Conservation (phyloP, 2,113 vertebrate genomes). For the Ornithorhynchus anatinus region DNA sequence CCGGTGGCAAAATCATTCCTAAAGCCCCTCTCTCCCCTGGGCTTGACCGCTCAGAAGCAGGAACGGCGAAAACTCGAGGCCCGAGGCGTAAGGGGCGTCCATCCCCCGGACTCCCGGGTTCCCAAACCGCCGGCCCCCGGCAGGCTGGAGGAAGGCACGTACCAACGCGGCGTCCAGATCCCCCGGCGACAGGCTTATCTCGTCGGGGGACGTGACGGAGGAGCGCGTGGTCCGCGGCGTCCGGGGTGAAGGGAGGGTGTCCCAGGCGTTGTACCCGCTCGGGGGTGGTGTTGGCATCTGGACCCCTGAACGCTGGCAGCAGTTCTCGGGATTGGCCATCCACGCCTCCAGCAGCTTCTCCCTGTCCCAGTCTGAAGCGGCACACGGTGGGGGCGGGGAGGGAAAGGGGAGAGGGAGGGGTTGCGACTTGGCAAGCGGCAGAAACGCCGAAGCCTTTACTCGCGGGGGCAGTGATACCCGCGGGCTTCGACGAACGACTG, state of each 20-base stretch:
- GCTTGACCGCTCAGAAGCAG: no score
- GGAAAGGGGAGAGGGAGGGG: background rate
- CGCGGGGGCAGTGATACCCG: no score
- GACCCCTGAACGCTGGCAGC: conserved; percentile 96
- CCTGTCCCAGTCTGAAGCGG: conserved; percentile 91
- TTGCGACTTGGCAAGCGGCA: no score
- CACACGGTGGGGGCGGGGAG: background rate
- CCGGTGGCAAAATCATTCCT: no score
- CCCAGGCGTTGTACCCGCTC: conserved; percentile 94
- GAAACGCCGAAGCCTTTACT: no score
- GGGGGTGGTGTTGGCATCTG: conserved; percentile 96
- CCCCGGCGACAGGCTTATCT: conserved; percentile 88
- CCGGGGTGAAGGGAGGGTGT: conserved; percentile 91
- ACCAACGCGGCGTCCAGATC: conserved; percentile 88
- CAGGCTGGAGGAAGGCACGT: no score
- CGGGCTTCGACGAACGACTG: no score
- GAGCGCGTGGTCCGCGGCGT: conserved; percentile 92
- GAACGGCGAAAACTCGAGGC: no score
- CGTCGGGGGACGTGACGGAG: conserved; percentile 91
- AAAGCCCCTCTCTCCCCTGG: no score
- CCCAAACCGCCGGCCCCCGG: no score
- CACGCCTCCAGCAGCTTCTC: conserved; percentile 97
- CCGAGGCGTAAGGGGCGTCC: no score
- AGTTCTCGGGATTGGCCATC: conserved; percentile 94
- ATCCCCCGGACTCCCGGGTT: no score